A percentile compares a stretch with the other conserved stretches of the same genome.
These are phyloP conservation scores for Riptortus pedestris DNA, from an alignment of 1,140 invertebrate species.

Conservation along the genomic window DNA sequence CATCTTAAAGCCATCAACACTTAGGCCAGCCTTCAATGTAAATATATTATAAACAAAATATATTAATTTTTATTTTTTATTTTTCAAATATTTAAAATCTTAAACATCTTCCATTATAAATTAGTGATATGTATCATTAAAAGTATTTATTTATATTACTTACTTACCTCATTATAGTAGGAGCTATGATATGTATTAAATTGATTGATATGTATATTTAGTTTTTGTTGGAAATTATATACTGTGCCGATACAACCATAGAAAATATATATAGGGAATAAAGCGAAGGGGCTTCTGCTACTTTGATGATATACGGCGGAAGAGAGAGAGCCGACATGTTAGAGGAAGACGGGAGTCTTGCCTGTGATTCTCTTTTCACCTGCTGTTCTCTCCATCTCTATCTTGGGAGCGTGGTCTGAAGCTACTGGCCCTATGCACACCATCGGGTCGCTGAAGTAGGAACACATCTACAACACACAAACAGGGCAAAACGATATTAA, in stretches of 20 bases:
- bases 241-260: constrained; percentile 26
- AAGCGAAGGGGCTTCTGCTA: constrained; percentile 8
- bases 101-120: constrained; percentile 2
- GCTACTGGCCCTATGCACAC: constrained; percentile 79
- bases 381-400: constrained; percentile 60
- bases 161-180: constrained; percentile 18
- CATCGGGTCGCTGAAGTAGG: constrained; percentile 79
- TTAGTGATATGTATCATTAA: constrained; percentile 11
- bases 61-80: constrained; percentile 1
- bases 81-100: background rate
- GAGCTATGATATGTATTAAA: constrained; percentile 26
- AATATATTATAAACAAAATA: constrained; percentile 5
- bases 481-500: too few relatives aligned
- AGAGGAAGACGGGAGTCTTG: constrained; percentile 27
- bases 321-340: background rate
- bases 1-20: constrained; percentile 12
- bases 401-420: constrained; percentile 59
- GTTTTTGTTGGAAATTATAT: constrained; percentile 8
- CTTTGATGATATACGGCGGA: background rate
- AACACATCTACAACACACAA: constrained; percentile 54
- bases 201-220: constrained; percentile 25
- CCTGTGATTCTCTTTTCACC: constrained; percentile 66
- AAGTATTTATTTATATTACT: background rate
- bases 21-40: background rate
- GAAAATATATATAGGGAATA: constrained; percentile 7